A percentile compares a stretch with the other conserved stretches of the same genome.
phyloP scores from a whole-genome alignment of 2,888 invertebrate genomes.

The Diarsia mendica region DNA sequence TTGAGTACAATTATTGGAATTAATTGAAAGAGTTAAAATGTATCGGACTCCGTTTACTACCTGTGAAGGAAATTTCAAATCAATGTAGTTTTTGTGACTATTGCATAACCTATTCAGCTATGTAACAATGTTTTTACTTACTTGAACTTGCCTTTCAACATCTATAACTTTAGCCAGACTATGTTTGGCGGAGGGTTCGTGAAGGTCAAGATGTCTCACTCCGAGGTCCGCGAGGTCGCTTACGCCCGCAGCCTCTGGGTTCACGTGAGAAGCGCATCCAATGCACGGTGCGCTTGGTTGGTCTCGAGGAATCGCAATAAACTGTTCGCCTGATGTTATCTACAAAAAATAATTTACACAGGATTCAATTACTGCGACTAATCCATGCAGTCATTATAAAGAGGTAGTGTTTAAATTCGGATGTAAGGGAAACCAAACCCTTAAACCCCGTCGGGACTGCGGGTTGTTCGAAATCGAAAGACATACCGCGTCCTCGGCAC shows the following conservation, averaged over 20 bases:
- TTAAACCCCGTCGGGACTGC: too few relatives aligned
- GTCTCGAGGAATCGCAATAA: conserved; percentile 84
- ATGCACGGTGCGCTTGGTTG: conserved; percentile 80
- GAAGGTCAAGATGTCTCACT: conserved; percentile 84
- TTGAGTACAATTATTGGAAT: conserved; percentile 84
- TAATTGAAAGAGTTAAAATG: conserved; percentile 87
- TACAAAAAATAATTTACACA: conserved; percentile 64
- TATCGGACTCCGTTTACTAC: conserved; percentile 91
- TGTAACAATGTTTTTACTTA: conserved; percentile 60
- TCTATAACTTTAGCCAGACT: conserved; percentile 83
- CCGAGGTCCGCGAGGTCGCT: conserved; percentile 85
- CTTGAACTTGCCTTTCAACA: conserved; percentile 90
- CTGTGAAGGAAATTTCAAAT: conserved; percentile 76
- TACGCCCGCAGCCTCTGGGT: conserved; percentile 88
- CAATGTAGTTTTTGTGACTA: conserved; percentile 22
- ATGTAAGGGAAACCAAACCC: neutral
- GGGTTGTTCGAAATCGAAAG: too few relatives aligned
- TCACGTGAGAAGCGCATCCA: conserved; percentile 89
- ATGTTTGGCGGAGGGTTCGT: conserved; percentile 81
- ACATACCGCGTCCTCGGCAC: too few relatives aligned
- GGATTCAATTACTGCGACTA: neutral
- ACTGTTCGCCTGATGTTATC: conserved; percentile 88
- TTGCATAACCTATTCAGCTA: neutral
- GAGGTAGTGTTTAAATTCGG: neutral
- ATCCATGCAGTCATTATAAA: neutral